Evolutionary conservation across 2,113 vertebrate species (phyloP).

Genomic region (Lasiurus cinereus): DNA sequence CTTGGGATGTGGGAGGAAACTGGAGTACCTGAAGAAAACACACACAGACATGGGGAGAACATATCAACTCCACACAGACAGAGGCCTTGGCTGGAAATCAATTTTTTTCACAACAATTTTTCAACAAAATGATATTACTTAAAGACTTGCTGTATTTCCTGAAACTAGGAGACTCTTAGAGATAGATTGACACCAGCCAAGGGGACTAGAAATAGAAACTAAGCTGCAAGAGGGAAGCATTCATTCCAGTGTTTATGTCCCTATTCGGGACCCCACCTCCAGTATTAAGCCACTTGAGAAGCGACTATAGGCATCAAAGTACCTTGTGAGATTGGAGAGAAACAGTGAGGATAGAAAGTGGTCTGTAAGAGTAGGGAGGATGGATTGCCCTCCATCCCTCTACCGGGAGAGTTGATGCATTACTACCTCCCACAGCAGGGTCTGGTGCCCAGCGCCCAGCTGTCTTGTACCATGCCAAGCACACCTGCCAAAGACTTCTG

Average conservation of each 20-base stretch:
- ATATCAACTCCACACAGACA: background rate
- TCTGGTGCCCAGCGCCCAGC: background rate
- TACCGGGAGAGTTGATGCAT: background rate
- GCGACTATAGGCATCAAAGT: background rate
- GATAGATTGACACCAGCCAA: background rate
- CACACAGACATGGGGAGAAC: too few species aligned
- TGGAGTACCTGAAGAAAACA: background rate
- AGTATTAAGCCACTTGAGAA: background rate
- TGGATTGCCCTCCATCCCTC: background rate
- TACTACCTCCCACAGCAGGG: background rate
- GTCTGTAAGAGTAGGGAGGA: background rate
- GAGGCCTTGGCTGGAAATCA: background rate
- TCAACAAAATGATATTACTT: background rate
- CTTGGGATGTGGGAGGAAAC: background rate
- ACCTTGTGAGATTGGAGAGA: background rate
- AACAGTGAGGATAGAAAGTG: background rate
- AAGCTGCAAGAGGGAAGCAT: background rate
- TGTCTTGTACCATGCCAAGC: background rate
- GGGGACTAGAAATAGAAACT: background rate
- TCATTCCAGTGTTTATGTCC: background rate
- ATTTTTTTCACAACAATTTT: too few species aligned
- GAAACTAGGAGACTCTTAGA: background rate
- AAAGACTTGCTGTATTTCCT: background rate
- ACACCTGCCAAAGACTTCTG: background rate
- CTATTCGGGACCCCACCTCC: background rate